phyloP scores from a whole-genome alignment of 2,113 vertebrate genomes.

The Trichomycterus rosablanca region DNA sequence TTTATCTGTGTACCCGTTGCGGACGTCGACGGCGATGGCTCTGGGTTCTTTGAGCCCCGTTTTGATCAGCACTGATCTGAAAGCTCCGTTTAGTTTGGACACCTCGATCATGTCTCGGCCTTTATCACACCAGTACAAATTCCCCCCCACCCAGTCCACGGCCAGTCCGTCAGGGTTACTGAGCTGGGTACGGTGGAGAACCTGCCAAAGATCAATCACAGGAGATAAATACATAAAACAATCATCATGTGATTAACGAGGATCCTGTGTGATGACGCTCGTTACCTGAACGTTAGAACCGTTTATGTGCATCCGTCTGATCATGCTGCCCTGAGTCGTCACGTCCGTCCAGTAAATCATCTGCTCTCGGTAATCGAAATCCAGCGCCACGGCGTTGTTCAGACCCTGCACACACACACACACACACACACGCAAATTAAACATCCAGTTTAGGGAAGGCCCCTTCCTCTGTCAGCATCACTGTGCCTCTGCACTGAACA shows the following conservation, averaged over 20 bases:
- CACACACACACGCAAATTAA: slow-evolving; percentile 10
- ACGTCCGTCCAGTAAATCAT: slow-evolving; percentile 98
- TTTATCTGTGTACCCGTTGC: slow-evolving; percentile 74
- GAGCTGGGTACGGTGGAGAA: slow-evolving; percentile 90
- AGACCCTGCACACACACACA: slow-evolving; percentile 74
- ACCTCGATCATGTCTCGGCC: slow-evolving; percentile 95
- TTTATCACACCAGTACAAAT: slow-evolving; percentile 98
- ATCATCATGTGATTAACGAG: too few species aligned
- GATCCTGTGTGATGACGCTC: not conserved
- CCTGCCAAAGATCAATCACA: slow-evolving; percentile 58
- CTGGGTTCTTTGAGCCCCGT: slow-evolving; percentile 85
- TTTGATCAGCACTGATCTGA: slow-evolving; percentile 89
- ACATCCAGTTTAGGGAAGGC: not conserved
- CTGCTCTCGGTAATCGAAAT: slow-evolving; percentile 90
- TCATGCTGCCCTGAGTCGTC: slow-evolving; percentile 98
- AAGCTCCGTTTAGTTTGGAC: slow-evolving; percentile 90
- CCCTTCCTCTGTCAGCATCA: too few species aligned
- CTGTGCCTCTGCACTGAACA: too few species aligned
- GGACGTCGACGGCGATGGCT: slow-evolving; percentile 88
- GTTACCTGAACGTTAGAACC: slow-evolving; percentile 88
- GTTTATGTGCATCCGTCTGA: slow-evolving; percentile 92
- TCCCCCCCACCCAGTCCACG: slow-evolving; percentile 97
- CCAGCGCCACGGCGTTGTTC: slow-evolving; percentile 92
- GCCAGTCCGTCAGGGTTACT: slow-evolving; percentile 94
- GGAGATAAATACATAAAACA: slow-evolving; percentile 5